Conservation (phyloP, 2,113 vertebrate genomes). For the Mesitornis unicolor region DNA sequence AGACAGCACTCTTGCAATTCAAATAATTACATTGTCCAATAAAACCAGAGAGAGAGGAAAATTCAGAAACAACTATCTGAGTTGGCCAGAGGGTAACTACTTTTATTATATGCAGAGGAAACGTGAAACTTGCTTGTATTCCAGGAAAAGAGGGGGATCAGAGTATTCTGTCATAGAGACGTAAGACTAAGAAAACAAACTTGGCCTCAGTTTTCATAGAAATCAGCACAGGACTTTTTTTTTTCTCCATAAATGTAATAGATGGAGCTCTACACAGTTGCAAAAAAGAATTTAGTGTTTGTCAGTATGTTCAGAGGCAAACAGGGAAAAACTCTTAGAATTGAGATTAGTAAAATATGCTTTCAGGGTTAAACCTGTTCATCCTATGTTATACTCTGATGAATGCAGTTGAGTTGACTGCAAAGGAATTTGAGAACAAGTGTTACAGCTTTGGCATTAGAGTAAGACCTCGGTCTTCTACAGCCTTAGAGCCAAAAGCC, state of each 20-base stretch:
- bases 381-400: neutral
- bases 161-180: neutral
- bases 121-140: conserved; percentile 54
- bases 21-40: conserved; percentile 49
- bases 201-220: neutral
- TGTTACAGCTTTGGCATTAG: neutral
- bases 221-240: neutral
- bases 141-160: neutral
- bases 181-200: conserved; percentile 9
- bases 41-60: conserved; percentile 43
- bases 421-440: neutral
- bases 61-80: conserved; percentile 51
- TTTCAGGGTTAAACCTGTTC: neutral
- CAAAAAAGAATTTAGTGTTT: neutral
- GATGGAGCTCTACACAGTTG: neutral
- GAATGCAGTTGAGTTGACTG: neutral
- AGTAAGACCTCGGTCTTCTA: neutral
- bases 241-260: neutral
- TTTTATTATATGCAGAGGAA: conserved; percentile 61
- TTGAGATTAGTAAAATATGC: neutral
- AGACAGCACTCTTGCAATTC: conserved; percentile 13
- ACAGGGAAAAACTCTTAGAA: neutral
- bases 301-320: neutral
- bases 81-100: conserved; percentile 63
- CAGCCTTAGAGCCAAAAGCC: neutral